Base-by-base conservation (phyloP, 2,113 vertebrate species). In the Balaenoptera acutorostrata region DNA sequence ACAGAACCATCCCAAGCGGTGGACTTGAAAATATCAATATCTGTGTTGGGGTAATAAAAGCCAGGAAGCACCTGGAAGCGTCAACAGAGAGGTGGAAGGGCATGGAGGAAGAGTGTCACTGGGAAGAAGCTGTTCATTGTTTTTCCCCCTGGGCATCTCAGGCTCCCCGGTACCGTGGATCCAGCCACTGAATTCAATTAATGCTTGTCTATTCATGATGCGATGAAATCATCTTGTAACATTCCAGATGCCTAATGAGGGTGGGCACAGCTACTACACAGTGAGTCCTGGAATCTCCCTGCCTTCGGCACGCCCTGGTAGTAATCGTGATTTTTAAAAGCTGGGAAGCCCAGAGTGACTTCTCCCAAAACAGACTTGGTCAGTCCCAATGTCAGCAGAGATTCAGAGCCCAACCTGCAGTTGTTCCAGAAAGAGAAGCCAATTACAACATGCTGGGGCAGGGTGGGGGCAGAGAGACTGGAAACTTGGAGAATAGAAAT, bases 181-280 rank as follows among this genome's bases (percentile, higher is more conserved):
- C 68, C 85, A 66, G 64, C 29, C 80, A 63, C 82, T 85, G 57
- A 36, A 57, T 80, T 88, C 92, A 96, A 94, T 93, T n/a, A 77
- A 49, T 88, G 92, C 55, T 93, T 96, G 95, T 94, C 63, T 92
- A 39, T 93, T 97, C 96, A 95, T 10, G 83, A 55, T 92, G 95
- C 20, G 97, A 97, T 18, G 27, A 90, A 77, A 88, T 88, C 92
- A 71, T 41, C 92, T 71, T 78, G 75, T 97, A 96, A 97, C 97
- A 97, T 97, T 96, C 97, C 97, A 81, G 88, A 49, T 74, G 75
- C 88, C 82, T 95, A 90, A 93, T 81, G 64, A 98, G 92, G 97
- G 96, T 84, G 89, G 97, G 93, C 8, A 2, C 55, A 57, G 78
- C 52, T 59, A 27, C 64, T 59, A 81, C 77, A 78, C 27, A 57